Evolutionary conservation across 2,888 invertebrate species (phyloP).

Genomic region (Leptinotarsa tumamoca): DNA sequence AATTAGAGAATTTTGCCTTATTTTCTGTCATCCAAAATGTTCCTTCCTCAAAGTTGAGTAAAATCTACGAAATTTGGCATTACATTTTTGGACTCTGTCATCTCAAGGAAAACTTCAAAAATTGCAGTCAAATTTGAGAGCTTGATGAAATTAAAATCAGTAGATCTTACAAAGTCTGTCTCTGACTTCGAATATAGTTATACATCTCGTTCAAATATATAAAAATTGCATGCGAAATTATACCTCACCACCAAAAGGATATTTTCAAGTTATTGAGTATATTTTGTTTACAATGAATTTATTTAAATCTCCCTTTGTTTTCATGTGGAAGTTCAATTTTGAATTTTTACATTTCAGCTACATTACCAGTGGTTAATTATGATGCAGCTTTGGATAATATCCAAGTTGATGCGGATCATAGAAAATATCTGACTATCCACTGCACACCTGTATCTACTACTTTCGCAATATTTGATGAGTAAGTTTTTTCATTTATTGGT

Average conservation of each 20-base stretch:
- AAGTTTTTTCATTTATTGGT: slow-evolving; percentile 57
- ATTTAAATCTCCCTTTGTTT: not conserved
- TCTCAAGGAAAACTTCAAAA: too few species aligned
- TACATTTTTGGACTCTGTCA: too few species aligned
- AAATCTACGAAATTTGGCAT: too few species aligned
- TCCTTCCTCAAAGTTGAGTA: too few species aligned
- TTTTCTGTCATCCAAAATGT: too few species aligned
- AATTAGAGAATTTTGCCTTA: too few species aligned
- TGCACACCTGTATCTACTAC: slow-evolving; percentile 78
- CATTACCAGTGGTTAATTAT: slow-evolving; percentile 76
- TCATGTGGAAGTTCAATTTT: not conserved
- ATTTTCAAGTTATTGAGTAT: too few species aligned
- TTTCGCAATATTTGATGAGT: slow-evolving; percentile 81
- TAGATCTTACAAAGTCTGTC: not conserved
- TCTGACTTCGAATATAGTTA: not conserved
- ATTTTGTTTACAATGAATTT: not conserved
- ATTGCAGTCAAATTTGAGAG: too few species aligned
- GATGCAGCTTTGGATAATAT: slow-evolving; percentile 78
- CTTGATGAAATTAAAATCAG: too few species aligned
- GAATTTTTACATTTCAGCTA: slow-evolving; percentile 68
- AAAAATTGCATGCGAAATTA: too few species aligned
- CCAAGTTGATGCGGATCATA: slow-evolving; percentile 71
- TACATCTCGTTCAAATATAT: not conserved
- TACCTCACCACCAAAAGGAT: too few species aligned
- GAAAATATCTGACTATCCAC: slow-evolving; percentile 70